Evolutionary conservation across 2,113 vertebrate genomes (phyloP).

Genomic region (Microtus oregoni): DNA sequence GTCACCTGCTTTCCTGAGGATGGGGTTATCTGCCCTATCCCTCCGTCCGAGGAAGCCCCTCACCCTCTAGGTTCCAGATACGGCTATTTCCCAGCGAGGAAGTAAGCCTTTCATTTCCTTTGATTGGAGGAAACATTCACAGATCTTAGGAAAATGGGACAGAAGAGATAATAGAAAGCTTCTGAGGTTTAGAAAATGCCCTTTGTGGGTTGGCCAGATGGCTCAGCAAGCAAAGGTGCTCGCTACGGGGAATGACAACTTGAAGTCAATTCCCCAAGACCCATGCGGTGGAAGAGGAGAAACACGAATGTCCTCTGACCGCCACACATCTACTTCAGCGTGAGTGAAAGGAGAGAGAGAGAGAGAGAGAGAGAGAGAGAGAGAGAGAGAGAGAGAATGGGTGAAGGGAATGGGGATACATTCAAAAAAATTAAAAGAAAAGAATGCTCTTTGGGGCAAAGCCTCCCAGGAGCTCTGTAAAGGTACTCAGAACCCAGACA

Average conservation of each 20-base stretch:
- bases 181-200: constrained; percentile 30
- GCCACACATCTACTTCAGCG: too few relatives aligned
- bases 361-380: too few relatives aligned
- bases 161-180: constrained; percentile 10
- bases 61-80: neutral
- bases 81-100: neutral
- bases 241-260: neutral
- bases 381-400: too few relatives aligned
- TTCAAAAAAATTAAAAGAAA: neutral
- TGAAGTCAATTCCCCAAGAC: neutral
- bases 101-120: neutral
- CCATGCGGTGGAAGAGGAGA: neutral
- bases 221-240: too few relatives aligned
- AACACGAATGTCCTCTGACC: neutral
- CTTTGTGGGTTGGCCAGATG: neutral
- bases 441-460: neutral
- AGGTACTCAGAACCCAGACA: neutral
- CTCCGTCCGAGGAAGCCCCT: neutral
- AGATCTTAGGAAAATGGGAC: neutral
- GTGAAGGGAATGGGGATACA: neutral
- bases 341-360: too few relatives aligned
- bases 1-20: neutral
- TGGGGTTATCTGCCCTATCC: neutral
- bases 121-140: neutral
- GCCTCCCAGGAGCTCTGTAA: neutral